These are phyloP conservation scores for Plagodis dolabraria DNA, from an alignment of 2,888 invertebrate species.

Conservation along the genomic window DNA sequence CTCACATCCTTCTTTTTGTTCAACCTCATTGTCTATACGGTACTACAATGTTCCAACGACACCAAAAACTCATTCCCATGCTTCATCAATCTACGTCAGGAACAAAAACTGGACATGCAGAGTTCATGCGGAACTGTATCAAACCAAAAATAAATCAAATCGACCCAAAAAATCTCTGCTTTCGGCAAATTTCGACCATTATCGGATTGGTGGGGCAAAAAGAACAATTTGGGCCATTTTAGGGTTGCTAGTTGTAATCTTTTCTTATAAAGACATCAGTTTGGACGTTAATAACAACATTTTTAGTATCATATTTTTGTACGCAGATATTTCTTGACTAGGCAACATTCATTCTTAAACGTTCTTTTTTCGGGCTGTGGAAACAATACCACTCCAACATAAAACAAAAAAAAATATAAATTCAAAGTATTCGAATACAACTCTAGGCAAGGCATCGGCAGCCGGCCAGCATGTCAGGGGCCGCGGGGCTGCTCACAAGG, in stretches of 20 bases:
- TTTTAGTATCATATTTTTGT: too few relatives aligned
- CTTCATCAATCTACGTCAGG: slow-evolving; percentile 61
- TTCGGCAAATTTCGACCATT: slow-evolving; percentile 78
- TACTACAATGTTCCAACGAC: slow-evolving; percentile 20
- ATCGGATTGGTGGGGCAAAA: slow-evolving; percentile 65
- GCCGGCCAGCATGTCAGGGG: too few relatives aligned
- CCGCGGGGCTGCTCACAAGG: too few relatives aligned
- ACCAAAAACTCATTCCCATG: slow-evolving; percentile 43
- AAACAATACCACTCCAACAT: too few relatives aligned
- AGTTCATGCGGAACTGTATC: slow-evolving; percentile 76
- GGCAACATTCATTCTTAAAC: too few relatives aligned
- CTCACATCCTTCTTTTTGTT: not conserved
- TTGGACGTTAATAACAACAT: too few relatives aligned
- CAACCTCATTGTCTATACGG: not conserved
- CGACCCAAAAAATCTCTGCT: slow-evolving; percentile 73
- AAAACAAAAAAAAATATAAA: too few relatives aligned
- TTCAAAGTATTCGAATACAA: too few relatives aligned
- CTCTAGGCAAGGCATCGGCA: too few relatives aligned
- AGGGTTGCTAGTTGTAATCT: slow-evolving; percentile 26
- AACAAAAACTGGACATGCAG: slow-evolving; percentile 47
- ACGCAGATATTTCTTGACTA: too few relatives aligned
- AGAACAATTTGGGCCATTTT: slow-evolving; percentile 76
- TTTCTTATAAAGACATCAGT: not conserved
- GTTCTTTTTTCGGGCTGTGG: too few relatives aligned
- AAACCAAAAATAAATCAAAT: slow-evolving; percentile 79